Evolutionary conservation across 2,888 invertebrate species (phyloP).

Genomic region (Malthinus seriepunctatus): DNA sequence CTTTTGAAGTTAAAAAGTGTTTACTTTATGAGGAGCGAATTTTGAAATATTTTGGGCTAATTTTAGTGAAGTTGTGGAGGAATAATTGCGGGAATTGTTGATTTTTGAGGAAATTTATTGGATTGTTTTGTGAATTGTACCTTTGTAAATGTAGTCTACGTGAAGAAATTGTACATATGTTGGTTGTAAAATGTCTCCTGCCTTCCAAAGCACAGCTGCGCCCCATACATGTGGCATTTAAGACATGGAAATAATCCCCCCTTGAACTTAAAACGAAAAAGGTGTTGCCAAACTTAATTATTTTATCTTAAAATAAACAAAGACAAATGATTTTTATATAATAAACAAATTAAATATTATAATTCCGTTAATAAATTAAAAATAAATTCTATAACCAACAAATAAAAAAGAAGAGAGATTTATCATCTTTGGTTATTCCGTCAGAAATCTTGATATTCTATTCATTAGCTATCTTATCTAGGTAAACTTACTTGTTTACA

Average conservation of each 20-base stretch:
- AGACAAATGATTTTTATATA: background rate
- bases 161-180: constrained; percentile 45
- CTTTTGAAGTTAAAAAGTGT: too few species aligned
- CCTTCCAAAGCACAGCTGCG: constrained; percentile 51
- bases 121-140: too few species aligned
- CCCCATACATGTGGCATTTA: constrained; percentile 47
- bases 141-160: constrained; percentile 33
- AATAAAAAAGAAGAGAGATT: constrained; percentile 1
- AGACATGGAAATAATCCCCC: constrained; percentile 36
- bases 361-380: background rate
- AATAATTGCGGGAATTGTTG: too few species aligned
- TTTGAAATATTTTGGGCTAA: too few species aligned
- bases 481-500: constrained; percentile 31
- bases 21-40: too few species aligned
- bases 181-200: constrained; percentile 50
- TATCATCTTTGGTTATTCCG: constrained; percentile 19
- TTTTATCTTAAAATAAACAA: background rate
- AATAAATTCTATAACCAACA: background rate
- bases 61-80: too few species aligned
- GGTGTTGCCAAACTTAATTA: constrained; percentile 5
- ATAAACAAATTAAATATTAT: too few species aligned
- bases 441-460: constrained; percentile 32
- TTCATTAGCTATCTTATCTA: constrained; percentile 33
- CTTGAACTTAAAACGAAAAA: constrained; percentile 12
- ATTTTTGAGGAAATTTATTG: too few species aligned